Evolutionary conservation across 2,797 vertebrate species (phyloP), one percentile per base, ranked within the genome.

Genomic region (Discoglossus pictus): DNA sequence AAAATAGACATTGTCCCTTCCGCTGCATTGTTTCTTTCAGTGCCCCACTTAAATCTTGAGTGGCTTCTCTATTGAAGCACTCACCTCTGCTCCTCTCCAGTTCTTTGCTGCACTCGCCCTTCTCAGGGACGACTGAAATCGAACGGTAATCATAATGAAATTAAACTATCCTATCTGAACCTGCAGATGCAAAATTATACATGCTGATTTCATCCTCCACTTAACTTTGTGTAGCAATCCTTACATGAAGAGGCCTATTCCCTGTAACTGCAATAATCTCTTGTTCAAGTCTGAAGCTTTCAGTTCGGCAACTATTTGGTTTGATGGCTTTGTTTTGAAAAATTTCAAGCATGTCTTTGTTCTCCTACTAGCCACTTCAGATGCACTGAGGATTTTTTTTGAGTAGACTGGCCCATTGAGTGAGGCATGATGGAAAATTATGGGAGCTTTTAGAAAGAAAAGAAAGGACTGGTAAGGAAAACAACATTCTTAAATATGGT

Each of bases 141-240:
- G 55, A 73, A 65, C 44, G 59, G 42, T 38, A 66, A 82, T 83
- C 75, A 64, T 21, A 62, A 66, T 68, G 44, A 71, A 77, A 76
- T 24, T 39, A 68, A 81, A 68, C 18, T 46, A 40, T 58, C 21
- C 54, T 68, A 47, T 68, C 56, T 64, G 68, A 75, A 76, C 66
- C 71, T 75, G 31, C 43, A 74, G 44, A 75, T 65, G 73, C 69
- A 61, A 79, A 79, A 76, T 83, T 80, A 79, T 68, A 73, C 80
- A 71, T 77, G 76, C 59, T 73, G 76, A 76, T 86, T 89, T 84
- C 75, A 79, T 76, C 76, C 74, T 38, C 69, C 75, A 60, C 70
- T 76, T 76, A 76, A 72, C 62, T 73, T 34, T 54, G 18, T 44
- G 36, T 75, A 74, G 78, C 68, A 76, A 73, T 65, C 72, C 42